phyloP scores from a whole-genome alignment of 2,113 vertebrate genomes.

The Empidonax alnorum region DNA sequence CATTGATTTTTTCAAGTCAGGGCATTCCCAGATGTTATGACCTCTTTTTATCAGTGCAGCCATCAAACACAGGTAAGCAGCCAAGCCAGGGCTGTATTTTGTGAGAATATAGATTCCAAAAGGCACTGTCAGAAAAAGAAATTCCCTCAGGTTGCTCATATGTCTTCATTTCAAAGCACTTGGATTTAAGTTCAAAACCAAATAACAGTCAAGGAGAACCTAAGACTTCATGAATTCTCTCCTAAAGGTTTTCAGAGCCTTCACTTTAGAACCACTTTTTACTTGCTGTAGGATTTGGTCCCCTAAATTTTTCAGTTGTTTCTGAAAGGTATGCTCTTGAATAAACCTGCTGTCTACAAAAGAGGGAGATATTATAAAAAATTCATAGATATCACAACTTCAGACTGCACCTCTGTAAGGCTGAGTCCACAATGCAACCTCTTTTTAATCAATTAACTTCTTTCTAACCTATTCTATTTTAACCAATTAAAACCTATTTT shows the following conservation, averaged over 20 bases:
- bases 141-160: background rate
- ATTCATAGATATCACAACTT: background rate
- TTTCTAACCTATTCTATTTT: background rate
- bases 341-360: background rate
- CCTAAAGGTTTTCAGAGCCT: background rate
- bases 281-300: background rate
- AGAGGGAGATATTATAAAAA: background rate
- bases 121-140: background rate
- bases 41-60: background rate
- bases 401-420: background rate
- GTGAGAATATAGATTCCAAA: background rate
- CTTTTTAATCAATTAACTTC: background rate
- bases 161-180: background rate
- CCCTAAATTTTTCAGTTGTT: background rate
- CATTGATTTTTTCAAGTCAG: background rate
- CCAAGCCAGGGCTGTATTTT: background rate
- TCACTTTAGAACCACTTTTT: background rate
- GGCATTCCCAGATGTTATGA: background rate
- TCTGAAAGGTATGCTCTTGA: background rate
- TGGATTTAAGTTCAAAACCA: background rate
- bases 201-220: background rate
- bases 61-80: background rate
- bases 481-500: background rate
- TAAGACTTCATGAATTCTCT: background rate
- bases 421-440: background rate